These are phyloP conservation scores for Xylocampa areola DNA, from an alignment of 2,888 invertebrate genomes.

Conservation along the genomic window DNA sequence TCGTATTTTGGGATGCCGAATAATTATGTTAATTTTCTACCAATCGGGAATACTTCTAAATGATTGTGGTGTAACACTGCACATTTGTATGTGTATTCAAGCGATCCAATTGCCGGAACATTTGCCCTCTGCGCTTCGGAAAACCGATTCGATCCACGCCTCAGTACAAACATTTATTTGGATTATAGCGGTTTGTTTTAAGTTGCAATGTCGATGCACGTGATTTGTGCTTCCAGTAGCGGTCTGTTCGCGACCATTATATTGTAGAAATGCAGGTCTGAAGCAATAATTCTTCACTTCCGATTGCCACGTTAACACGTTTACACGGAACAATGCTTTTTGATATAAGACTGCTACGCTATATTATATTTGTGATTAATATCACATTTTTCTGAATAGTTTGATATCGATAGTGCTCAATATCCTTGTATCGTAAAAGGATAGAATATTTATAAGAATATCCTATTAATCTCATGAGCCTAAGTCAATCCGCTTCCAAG, in stretches of 20 bases:
- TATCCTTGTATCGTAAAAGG: constrained; percentile 40
- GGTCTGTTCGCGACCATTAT: background rate
- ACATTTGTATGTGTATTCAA: constrained; percentile 6
- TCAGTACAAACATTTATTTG: constrained; percentile 29
- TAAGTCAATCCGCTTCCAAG: constrained; percentile 45
- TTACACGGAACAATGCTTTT: background rate
- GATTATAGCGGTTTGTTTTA: constrained; percentile 22
- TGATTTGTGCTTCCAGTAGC: constrained; percentile 18
- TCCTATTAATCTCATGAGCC: constrained; percentile 40
- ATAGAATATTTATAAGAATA: constrained; percentile 50
- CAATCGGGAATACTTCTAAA: background rate
- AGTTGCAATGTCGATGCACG: constrained; percentile 1
- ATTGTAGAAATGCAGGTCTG: background rate
- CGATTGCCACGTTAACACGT: too few relatives aligned
- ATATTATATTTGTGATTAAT: background rate
- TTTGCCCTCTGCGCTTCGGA: constrained; percentile 9
- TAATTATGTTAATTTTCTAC: constrained; percentile 30
- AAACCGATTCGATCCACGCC: constrained; percentile 21
- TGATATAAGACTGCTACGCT: background rate
- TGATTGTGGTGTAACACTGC: constrained; percentile 1
- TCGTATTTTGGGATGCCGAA: constrained; percentile 12
- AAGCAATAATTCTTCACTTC: background rate
- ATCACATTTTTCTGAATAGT: constrained; percentile 5
- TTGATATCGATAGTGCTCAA: constrained; percentile 35
- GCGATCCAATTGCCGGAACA: constrained; percentile 17